Base-by-base conservation (phyloP, 2,888 invertebrate genomes). In the Scaptomyza parva region DNA sequence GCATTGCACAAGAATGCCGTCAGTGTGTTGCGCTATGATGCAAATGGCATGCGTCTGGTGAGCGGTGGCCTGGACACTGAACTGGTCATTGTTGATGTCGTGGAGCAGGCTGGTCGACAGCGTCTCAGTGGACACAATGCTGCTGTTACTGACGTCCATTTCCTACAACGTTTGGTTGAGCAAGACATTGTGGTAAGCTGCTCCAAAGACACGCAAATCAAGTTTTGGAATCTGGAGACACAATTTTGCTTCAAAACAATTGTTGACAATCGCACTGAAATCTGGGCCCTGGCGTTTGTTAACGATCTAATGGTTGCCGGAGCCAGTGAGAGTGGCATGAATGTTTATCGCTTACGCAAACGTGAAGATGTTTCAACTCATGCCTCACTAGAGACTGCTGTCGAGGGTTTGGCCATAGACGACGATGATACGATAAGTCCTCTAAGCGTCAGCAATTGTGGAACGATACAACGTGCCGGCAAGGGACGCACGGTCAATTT, bases 161-260 rank as follows among this genome's bases (percentile, higher is more conserved):
- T 97, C 85, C 93, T 97, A 90, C 93, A 94, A 60, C 85, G 89
- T 0, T 12, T 81, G 9, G 71, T 83, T 1, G 86, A 83, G 4
- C 80, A 90, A 22, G 92, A 95, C 59, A 93, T 94, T 75, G 91
- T 97, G 8, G 93, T 97, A 7, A 96, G 96, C 81, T 94, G 96
- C 35, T 98, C 98, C 0, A 98, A 97, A 91, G 99, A 99, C 90
- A 96, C 96, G 8, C 96, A 96, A 90, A 94, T 99, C 0, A 99
- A 99, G 91, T 97, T 99, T 91, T 99, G 99, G 99, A 97, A 99
- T 91, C 93, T 99, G 74, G 96, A 97, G 76, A 97, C 97, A 6
- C 96, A 98, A 84, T 96, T 97, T 88, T 99, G 99, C 91, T 99
- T 99, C 88, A 97, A 97, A 91, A 99, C 99, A 3, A 93, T 99